A percentile compares a stretch with the other conserved stretches of the same genome.
Evolutionary conservation across 2,113 vertebrate genomes (phyloP).

Genomic region (Labeo rohita): DNA sequence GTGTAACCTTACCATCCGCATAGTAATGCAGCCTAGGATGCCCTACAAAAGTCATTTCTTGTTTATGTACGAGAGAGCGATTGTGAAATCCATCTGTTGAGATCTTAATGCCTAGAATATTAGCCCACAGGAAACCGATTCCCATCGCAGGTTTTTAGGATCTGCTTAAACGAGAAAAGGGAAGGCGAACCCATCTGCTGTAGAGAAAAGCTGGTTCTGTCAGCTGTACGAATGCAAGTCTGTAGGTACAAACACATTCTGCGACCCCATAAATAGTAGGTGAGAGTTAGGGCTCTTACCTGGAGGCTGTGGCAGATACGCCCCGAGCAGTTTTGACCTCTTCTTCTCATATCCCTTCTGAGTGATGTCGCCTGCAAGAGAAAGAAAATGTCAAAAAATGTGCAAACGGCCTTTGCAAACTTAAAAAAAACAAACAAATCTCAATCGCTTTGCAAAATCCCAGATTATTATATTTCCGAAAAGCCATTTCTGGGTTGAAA

Average conservation of each 20-base stretch:
- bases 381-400: not conserved
- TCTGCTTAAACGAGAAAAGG: slow-evolving; percentile 16
- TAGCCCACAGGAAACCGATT: slow-evolving; percentile 9
- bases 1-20: not conserved
- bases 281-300: slow-evolving; percentile 68
- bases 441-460: not conserved
- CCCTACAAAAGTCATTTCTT: not conserved
- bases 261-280: slow-evolving; percentile 1
- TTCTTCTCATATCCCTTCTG: slow-evolving; percentile 93
- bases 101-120: slow-evolving; percentile 19
- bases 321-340: slow-evolving; percentile 87
- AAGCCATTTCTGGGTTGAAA: not conserved
- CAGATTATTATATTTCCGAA: no score
- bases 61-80: not conserved
- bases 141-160: slow-evolving; percentile 17
- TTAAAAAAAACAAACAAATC: not conserved
- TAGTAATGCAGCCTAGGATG: not conserved
- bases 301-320: slow-evolving; percentile 87
- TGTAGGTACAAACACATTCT: slow-evolving; percentile 4
- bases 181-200: slow-evolving; percentile 39
- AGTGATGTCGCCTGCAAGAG: slow-evolving; percentile 86
- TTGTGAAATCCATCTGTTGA: slow-evolving; percentile 30
- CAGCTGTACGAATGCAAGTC: slow-evolving; percentile 11
- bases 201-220: slow-evolving; percentile 17
- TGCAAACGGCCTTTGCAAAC: not conserved